phyloP scores from a whole-genome alignment of 2,888 invertebrate genomes.

The Calephelis perditalis region DNA sequence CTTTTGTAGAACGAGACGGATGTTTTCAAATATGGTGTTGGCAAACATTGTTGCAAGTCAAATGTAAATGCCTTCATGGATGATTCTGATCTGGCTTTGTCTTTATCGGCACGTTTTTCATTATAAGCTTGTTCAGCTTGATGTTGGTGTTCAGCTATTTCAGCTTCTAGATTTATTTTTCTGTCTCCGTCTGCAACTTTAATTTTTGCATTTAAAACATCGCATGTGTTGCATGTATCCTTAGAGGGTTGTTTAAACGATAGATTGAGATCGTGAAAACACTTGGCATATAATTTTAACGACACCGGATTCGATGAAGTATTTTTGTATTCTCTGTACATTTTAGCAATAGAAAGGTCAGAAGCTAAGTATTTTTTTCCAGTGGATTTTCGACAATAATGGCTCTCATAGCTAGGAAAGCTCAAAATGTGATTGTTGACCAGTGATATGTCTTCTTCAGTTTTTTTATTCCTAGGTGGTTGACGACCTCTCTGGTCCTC shows the following conservation, averaged over 20 bases:
- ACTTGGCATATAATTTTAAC: background rate
- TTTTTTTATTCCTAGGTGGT: too few relatives aligned
- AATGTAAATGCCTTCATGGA: background rate
- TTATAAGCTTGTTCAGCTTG: background rate
- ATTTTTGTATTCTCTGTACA: background rate
- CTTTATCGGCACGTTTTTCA: background rate
- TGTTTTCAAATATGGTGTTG: background rate
- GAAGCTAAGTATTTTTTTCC: constrained; percentile 4
- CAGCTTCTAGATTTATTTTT: background rate
- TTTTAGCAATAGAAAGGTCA: background rate
- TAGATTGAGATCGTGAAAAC: background rate
- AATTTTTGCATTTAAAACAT: background rate
- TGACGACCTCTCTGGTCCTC: too few relatives aligned
- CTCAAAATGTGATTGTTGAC: constrained; percentile 5
- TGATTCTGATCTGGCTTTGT: background rate
- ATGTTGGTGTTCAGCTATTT: background rate
- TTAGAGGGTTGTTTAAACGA: background rate
- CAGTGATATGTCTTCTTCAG: too few relatives aligned
- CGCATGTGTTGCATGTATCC: background rate
- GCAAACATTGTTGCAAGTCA: background rate
- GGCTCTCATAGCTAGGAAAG: constrained; percentile 10
- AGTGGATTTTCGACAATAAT: constrained; percentile 1
- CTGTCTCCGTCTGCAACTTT: background rate
- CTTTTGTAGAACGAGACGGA: background rate
- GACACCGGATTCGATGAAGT: background rate